phyloP scores from a whole-genome alignment of 2,797 vertebrate species.

The Sparus aurata region DNA sequence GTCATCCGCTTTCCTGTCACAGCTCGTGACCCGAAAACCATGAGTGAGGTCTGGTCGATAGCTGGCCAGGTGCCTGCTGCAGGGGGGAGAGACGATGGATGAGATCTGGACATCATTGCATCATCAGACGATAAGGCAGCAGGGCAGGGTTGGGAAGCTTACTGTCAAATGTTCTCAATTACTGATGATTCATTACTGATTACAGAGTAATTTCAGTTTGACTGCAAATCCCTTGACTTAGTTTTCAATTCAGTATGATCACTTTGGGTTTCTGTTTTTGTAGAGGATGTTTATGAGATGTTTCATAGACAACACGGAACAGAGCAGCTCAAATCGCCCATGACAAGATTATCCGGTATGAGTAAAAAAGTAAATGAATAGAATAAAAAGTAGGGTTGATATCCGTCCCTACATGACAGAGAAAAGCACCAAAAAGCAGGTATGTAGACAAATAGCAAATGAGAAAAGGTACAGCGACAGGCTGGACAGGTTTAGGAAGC shows the following conservation, averaged over 20 bases:
- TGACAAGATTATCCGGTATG: too few species aligned
- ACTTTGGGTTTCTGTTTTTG: neutral
- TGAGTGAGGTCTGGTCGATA: slow-evolving; percentile 73
- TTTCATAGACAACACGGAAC: too few species aligned
- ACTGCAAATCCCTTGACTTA: slow-evolving; percentile 10
- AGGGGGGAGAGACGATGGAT: slow-evolving; percentile 42
- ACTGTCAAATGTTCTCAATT: slow-evolving; percentile 17
- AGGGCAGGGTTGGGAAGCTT: slow-evolving; percentile 17
- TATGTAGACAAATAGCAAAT: too few species aligned
- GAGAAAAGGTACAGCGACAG: too few species aligned
- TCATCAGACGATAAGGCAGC: slow-evolving; percentile 61
- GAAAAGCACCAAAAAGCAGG: too few species aligned
- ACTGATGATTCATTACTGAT: slow-evolving; percentile 29
- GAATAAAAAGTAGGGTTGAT: too few species aligned
- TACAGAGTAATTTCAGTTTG: slow-evolving; percentile 9
- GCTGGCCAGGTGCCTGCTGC: slow-evolving; percentile 70
- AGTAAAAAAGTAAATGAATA: too few species aligned
- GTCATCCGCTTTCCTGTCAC: slow-evolving; percentile 75
- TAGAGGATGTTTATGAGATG: too few species aligned
- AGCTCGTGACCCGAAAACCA: slow-evolving; percentile 82
- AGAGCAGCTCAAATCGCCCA: too few species aligned
- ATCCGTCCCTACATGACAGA: too few species aligned
- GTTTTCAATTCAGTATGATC: neutral
- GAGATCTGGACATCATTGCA: slow-evolving; percentile 61
- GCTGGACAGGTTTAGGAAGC: too few species aligned